Evolutionary conservation across 2,797 vertebrate species (phyloP).

Genomic region (Lutjanus campechanus): DNA sequence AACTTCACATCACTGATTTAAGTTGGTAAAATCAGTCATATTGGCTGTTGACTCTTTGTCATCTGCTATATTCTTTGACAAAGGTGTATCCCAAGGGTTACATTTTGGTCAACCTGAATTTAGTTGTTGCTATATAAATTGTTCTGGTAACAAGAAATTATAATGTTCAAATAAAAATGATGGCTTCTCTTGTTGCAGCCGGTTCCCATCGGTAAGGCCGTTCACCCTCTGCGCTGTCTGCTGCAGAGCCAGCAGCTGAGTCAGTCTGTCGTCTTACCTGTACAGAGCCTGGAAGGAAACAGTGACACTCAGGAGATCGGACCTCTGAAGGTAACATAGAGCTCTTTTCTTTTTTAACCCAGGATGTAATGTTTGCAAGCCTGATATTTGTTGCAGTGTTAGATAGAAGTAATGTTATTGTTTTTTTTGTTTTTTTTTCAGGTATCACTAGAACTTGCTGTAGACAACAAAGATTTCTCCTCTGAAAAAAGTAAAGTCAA

Average conservation of each 20-base stretch:
- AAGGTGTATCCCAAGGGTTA: neutral
- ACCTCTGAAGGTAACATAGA: no score
- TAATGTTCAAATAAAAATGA: neutral
- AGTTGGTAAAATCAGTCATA: neutral
- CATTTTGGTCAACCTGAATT: neutral
- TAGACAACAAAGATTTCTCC: slow-evolving; percentile 78
- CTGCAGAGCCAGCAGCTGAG: slow-evolving; percentile 84
- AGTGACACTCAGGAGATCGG: slow-evolving; percentile 50
- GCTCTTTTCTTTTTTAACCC: no score
- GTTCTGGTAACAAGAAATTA: neutral
- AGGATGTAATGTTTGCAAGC: slow-evolving; percentile 14
- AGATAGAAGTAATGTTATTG: neutral
- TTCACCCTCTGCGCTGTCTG: slow-evolving; percentile 84
- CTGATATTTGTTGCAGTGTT: neutral
- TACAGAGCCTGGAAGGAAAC: slow-evolving; percentile 81
- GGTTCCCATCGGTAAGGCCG: slow-evolving; percentile 86
- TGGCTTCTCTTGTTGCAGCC: slow-evolving; percentile 79
- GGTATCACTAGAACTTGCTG: slow-evolving; percentile 87
- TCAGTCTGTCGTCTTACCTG: slow-evolving; percentile 84
- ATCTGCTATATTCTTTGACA: neutral
- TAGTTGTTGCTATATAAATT: neutral
- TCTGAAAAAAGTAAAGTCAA: slow-evolving; percentile 51
- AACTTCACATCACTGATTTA: no score
- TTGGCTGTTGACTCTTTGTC: neutral
- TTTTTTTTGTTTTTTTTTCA: slow-evolving; percentile 76